phyloP scores from a whole-genome alignment of 2,113 vertebrate genomes.

The Fregetta grallaria region DNA sequence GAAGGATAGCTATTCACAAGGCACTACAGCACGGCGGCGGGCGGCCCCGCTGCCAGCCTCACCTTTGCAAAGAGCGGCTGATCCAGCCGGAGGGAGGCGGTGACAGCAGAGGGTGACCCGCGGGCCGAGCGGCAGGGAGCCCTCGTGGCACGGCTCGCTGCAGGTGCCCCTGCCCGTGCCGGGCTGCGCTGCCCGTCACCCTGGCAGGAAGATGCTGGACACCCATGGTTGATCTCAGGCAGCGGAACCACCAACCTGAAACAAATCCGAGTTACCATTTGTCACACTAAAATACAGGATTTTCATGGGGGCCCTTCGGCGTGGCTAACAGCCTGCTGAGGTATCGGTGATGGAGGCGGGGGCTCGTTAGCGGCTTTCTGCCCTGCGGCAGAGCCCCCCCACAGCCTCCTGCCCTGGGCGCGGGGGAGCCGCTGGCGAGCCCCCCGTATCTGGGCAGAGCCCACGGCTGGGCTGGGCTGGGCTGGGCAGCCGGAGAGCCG shows the following conservation, averaged over 20 bases:
- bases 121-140: not conserved
- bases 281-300: not conserved
- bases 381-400: not conserved
- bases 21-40: too few species aligned
- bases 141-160: not conserved
- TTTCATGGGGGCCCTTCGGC: not conserved
- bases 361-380: not conserved
- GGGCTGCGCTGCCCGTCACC: not conserved
- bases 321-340: accelerated
- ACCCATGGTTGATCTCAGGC: not conserved
- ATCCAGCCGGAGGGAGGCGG: accelerated
- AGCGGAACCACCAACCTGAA: not conserved
- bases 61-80: not conserved
- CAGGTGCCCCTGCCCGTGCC: not conserved
- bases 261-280: not conserved
- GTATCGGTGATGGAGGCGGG: accelerated
- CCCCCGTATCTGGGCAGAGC: not conserved
- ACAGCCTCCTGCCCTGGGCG: not conserved
- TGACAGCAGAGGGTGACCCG: not conserved
- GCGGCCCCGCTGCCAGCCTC: not conserved
- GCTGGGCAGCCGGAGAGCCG: not conserved
- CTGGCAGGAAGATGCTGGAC: not conserved
- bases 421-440: too few species aligned
- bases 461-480: not conserved
- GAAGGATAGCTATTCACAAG: not conserved